A percentile compares a stretch with the other conserved stretches of the same genome.
These are phyloP conservation scores for silkworm (Bombyx mori) DNA, from an alignment of 1,140 invertebrate species.

Conservation along the genomic window DNA sequence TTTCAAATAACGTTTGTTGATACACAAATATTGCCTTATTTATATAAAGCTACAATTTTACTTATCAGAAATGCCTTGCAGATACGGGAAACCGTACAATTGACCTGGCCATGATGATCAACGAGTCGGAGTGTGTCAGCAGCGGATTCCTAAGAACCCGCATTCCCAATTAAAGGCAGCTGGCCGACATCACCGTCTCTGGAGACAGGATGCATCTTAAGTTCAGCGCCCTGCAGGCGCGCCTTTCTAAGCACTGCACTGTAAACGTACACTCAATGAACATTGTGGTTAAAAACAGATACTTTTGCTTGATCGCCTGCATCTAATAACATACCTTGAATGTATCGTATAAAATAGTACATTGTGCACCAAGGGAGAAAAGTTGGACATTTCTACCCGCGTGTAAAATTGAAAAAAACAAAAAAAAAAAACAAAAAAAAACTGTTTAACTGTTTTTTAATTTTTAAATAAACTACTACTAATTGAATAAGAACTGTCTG, in stretches of 20 bases:
- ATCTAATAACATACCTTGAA: neutral
- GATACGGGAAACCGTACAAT: slow-evolving; percentile 21
- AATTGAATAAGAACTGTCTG: no score
- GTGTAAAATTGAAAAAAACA: no score
- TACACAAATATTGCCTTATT: no score
- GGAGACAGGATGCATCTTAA: slow-evolving; percentile 52
- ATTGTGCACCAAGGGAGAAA: no score
- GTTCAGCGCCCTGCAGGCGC: slow-evolving; percentile 47
- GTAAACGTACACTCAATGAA: slow-evolving; percentile 40
- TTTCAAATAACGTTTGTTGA: no score
- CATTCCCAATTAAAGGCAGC: slow-evolving; percentile 54
- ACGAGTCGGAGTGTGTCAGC: slow-evolving; percentile 36
- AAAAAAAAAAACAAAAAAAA: no score
- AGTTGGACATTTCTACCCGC: no score
- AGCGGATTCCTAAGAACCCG: slow-evolving; percentile 55
- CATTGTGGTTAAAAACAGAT: slow-evolving; percentile 40
- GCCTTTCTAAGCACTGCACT: slow-evolving; percentile 18
- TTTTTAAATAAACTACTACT: no score
- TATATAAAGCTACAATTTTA: no score
- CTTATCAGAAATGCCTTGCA: slow-evolving; percentile 18
- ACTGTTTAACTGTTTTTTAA: no score
- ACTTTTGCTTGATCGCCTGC: slow-evolving; percentile 4
- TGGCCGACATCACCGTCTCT: slow-evolving; percentile 35
- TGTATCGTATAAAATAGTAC: no score
- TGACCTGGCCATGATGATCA: slow-evolving; percentile 41